These are phyloP conservation scores for Cerastis leucographa DNA, from an alignment of 2,888 invertebrate genomes.

Conservation along the genomic window DNA sequence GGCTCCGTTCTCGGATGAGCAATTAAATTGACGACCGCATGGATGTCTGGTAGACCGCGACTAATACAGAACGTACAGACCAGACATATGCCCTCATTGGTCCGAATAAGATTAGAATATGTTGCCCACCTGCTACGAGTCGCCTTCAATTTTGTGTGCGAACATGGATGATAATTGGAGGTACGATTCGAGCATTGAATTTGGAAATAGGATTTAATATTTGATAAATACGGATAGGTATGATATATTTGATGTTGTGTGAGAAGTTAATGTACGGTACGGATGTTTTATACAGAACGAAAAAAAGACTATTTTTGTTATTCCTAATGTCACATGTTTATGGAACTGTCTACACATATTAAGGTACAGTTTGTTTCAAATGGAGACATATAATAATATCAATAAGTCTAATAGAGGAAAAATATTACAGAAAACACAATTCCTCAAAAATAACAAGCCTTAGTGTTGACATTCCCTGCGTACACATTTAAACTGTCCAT, in stretches of 20 bases:
- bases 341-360: neutral
- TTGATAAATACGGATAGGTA: neutral
- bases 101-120: slow-evolving; percentile 38
- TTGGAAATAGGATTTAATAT: slow-evolving; percentile 8
- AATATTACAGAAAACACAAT: neutral
- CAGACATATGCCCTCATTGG: slow-evolving; percentile 48
- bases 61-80: slow-evolving; percentile 42
- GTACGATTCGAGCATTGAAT: slow-evolving; percentile 10
- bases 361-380: neutral
- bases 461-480: slow-evolving; percentile 36
- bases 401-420: neutral
- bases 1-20: slow-evolving; percentile 33
- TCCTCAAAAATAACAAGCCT: slow-evolving; percentile 4
- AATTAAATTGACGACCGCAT: slow-evolving; percentile 51
- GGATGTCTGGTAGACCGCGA: slow-evolving; percentile 41
- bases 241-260: neutral
- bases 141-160: slow-evolving; percentile 33
- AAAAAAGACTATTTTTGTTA: neutral
- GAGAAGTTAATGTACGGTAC: neutral
- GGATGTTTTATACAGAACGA: neutral
- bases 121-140: slow-evolving; percentile 20
- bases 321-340: neutral
- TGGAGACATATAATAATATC: neutral
- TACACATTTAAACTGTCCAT: slow-evolving; percentile 14
- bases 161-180: slow-evolving; percentile 19